Evolutionary conservation across 2,797 vertebrate species (phyloP), one percentile per base, ranked within the genome.

Genomic region (Taeniopygia guttata): DNA sequence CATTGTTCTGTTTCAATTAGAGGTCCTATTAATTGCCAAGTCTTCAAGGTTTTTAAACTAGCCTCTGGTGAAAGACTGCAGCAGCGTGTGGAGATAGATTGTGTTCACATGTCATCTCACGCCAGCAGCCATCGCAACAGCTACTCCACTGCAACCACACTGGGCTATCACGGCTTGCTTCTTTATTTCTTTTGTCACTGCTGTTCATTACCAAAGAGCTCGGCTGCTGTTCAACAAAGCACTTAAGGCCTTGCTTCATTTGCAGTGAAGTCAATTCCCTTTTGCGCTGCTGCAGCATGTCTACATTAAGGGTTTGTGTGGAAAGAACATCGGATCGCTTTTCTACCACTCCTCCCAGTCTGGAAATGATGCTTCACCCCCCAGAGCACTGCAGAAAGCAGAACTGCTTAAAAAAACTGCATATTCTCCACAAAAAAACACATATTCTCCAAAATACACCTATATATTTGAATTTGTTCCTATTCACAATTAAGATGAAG

Each of bases 191-290:
- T 95, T 87, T 95, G 92, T 94, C 92, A 85, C 72, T 84, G 76
- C 54, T 89, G 81, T 66, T 96, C 93, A 94, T 94, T 95, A 95
- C 78, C 93, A 83, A 95, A 93, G 72, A 95, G 89, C 90, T 94
- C 90, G 81, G 95, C 93, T 90, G 84, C 92, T 95, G 90, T 95
- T 96, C 94, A 96, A 83, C 92, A 95, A 95, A 96, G 92, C 95
- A 95, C 93, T 95, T 95, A 95, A 81, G 81, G 78, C 90, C 69
- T 87, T 92, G 75, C 81, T 94, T 93, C 84, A 81, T 91, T 91
- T 94, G 92, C 76, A 89, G 79, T 36, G 60, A 69, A 95, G 87
- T 87, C 81, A 70, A 62, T 92, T 93, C 95, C 73, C 64, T 89
- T 92, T 91, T 85, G 90, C 8, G 0, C 60, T 51, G 81, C 90